Conservation (phyloP, 2,113 vertebrate genomes). For the Haliaeetus leucogaster region DNA sequence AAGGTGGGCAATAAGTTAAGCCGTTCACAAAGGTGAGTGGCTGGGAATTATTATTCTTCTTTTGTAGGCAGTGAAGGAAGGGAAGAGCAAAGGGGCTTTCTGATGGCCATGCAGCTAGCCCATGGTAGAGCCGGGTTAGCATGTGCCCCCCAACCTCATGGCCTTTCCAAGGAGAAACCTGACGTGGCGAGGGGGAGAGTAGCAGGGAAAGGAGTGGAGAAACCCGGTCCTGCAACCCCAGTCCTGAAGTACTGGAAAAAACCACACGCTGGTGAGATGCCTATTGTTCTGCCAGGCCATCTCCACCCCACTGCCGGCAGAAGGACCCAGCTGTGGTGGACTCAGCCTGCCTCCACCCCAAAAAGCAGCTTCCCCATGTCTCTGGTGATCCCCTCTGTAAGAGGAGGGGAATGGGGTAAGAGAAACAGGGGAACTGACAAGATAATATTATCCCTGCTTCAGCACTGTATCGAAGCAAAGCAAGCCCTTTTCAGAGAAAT, state of each 20-base stretch:
- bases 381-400: background rate
- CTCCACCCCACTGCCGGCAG: background rate
- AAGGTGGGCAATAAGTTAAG: background rate
- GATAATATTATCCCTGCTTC: background rate
- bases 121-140: background rate
- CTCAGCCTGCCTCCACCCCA: background rate
- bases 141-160: background rate
- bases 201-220: background rate
- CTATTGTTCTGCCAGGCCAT: background rate
- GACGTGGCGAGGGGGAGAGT: rapidly evolving
- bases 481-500: background rate
- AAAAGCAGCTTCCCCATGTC: background rate
- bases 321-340: background rate
- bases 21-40: background rate
- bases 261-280: background rate
- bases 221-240: background rate
- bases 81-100: background rate
- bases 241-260: background rate
- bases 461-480: background rate
- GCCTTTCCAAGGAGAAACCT: background rate
- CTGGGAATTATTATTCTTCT: background rate
- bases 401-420: background rate
- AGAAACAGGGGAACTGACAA: background rate
- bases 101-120: background rate
- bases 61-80: background rate